Base-by-base conservation (phyloP, 2,113 vertebrate genomes). In the Apistogramma diplotaenia region DNA sequence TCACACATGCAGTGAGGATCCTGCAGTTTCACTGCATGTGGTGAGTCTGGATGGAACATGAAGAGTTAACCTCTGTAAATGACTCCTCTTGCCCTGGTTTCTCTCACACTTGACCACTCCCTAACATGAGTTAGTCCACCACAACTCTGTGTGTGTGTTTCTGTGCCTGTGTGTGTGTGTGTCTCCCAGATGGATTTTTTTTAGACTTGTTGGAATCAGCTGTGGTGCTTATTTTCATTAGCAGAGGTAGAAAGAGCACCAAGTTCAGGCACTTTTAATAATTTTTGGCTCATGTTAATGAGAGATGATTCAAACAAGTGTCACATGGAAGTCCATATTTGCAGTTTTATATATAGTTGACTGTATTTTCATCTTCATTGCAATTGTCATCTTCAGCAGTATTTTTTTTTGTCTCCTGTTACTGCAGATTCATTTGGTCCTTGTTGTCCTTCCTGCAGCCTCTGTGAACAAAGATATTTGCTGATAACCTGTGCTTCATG, bases 31-130 rank as follows among this genome's bases (percentile, higher is more conserved):
- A 1, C 55, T 8, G 56, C 1, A 74, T 79, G 88, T 12, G 84
- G 79, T 65, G 81, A 80, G 58, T 40, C 71, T 72, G 62, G 86
- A 81, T 12, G 86, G 85, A 65, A 25, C 53, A 70, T 19, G 35
- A 91, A 76, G 77, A 80, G 91, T 93, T 89, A 88, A 87, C 6
- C 19, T 56, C 65, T 62, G n/a, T 62, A 40, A 65, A 74, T 0
- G 74, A 12, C 18, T 85, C 51, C 74, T 85, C 79, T 87, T 59
- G 74, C 76, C 80, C 86, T 89, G 88, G 46, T 84, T 91, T 89
- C 85, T 84, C 86, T 89, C 81, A 88, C 80, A 83, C 80, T 84
- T 76, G 53, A 78, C 92, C 88, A 89, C 92, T 91, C 89, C 88
- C 89, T 83, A 82, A 72, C 84, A 75, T 78, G 79, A 89, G 37